Evolutionary conservation across 2,797 vertebrate genomes (phyloP), one percentile per base, ranked within the genome.

Genomic region (Myotis findleyi): DNA sequence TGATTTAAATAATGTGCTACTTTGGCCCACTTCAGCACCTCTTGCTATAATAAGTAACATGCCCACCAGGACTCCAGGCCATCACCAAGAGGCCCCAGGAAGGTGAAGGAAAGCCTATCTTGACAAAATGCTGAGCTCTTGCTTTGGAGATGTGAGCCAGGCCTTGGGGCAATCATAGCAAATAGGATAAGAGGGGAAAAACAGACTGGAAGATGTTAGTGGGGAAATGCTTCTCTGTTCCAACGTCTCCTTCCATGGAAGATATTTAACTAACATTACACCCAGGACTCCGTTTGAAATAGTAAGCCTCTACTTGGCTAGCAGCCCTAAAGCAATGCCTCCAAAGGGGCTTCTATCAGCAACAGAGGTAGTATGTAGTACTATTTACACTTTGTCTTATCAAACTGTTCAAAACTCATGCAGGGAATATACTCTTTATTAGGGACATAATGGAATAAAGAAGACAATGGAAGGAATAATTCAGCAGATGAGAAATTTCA

Each of bases 1-100:
- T 88, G 49, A 93, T 71, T 93, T 85, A 93, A 88, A 66, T 71
- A 41, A 57, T 59, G 86, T 83, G 44, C 27, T 80, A 5, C 59
- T 84, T 49, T 66, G 47, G 85, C 3, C 33, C 51, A 86, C 75
- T 87, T 92, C 62, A 38, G 57, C 33, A 23, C 4, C 13, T 62
- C 25, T 75, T 71, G 13, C 16, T 81, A 1, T 87, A 49, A 89
- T 41, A 18, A 7, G 59, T 2, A 75, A 49, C 73, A 12, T n/a
- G 55, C 6, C 20, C 44, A 73, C 38, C 9, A 41, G 21, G 47
- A 93, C 30, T 92, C 68, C 25, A 80, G 44, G 16, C 64, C 47
- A 69, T 72, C 11, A 36, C 38, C 30, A 3, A 20, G 75, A 91
- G 53, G 8, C 0, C 11, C 16, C 38, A 49, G 12, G 25, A 77